Base-by-base conservation (phyloP, 2,797 vertebrate species). In the Ctenopoma kingsleyae region DNA sequence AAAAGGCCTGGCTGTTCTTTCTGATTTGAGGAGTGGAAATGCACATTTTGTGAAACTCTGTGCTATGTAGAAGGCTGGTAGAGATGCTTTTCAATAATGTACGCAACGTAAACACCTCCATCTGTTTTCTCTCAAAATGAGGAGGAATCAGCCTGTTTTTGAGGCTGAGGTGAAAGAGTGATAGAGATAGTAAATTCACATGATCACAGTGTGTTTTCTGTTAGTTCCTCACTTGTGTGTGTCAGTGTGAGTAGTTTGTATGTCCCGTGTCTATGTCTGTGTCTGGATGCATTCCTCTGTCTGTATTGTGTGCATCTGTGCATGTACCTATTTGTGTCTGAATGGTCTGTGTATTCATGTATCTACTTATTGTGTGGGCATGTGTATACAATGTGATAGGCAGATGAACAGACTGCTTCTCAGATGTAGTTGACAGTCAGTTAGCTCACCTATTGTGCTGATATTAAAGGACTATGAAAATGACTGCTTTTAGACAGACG, bases 361-460 rank as follows among this genome's bases (percentile, higher is more conserved):
- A n/a, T 60, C 17, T 48, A 20, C 9, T n/a, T 47, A 10, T 6
- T 22, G 51, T 41, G 54, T 54, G 43, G 16, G 35, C 2, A 58
- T 71, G 19, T 27, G 47, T 35, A 20, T 44, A 71, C 38, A 11
- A 8, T 36, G 55, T 59, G 73, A 84, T 11, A 27, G 71, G 20
- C 71, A 76, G 65, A 44, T 60, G 72, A 56, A 63, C 44, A 3
- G 66, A 57, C 67, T 15, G 49, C 66, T 64, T 78, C 78, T 85
- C 83, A 84, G 65, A 64, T 78, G 35, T 61, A 82, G 67, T 87
- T 87, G 76, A 71, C 85, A 84, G 76, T 83, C 85, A 83, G 8
- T 11, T 5, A 35, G 35, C 35, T 35, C 27, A 30, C 5, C 27
- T 30, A 35, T 11, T 11, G 35, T 35, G 8, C 3, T 35, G 35